Evolutionary conservation across 1,140 invertebrate species (phyloP), one percentile per base, ranked within the genome.

Genomic region (Bombus superbus): DNA sequence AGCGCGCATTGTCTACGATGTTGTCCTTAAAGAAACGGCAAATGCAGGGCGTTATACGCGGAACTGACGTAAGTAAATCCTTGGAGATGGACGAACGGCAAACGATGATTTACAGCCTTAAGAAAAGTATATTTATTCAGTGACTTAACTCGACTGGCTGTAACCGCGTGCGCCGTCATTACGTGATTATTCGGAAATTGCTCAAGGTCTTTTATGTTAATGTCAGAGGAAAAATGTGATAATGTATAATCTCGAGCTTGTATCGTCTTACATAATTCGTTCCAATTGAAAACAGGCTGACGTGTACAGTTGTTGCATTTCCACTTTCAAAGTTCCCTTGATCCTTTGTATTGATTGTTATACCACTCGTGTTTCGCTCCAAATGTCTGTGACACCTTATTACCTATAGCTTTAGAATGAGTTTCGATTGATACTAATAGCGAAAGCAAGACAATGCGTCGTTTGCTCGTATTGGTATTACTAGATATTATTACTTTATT

Each of bases 1-100:
- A 97, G 89, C 95, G 95, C 73, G 97, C 97, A 5, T 93, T 97
- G 13, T 96, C 96, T 6, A 97, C 97, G 84, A 97, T 97, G 97
- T 92, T 97, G 13, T 95, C 96, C 8, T 95, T 97, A 81, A 97
- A 97, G 90, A 97, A 97, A 90, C 95, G 96, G 81, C 96, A 96
- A 91, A 97, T 97, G 94, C 97, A 97, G 90, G 97, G 97, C 15
- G 97, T 97, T 40, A 97, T 97, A 44, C 95, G 96, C 82, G 96
- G 96, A 9, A 95, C 95, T 53, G 96, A 96, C 93, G 96, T 96
- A 94, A 93, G 95, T 94, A 35, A 40, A 69, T 74, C 57, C 59
- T 22, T 28, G 3, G 25, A 73, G 28, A 22, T 25, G 35, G 5
- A 38, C 10, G 28, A 71, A 32, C 57, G 10, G 9, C 64, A 53